These are phyloP conservation scores for Actinia equina DNA, from an alignment of 64 coral and sea anemone genomes.

Conservation along the genomic window DNA sequence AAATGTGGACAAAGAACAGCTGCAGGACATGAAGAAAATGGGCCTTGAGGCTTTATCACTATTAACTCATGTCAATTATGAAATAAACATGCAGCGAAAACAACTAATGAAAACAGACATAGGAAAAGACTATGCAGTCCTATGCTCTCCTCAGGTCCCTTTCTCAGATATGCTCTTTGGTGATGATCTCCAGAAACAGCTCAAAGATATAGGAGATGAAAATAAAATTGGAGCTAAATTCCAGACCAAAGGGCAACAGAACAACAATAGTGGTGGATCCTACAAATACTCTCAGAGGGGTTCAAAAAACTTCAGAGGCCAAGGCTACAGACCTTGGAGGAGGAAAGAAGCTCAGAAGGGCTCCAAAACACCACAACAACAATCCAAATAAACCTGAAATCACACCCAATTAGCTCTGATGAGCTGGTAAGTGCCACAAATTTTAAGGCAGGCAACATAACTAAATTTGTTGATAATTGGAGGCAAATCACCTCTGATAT, in stretches of 20 bases:
- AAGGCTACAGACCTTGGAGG: not conserved
- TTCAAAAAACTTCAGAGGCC: conserved; percentile 12
- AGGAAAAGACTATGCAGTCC: conserved; percentile 26
- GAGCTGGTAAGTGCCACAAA: conserved; percentile 20
- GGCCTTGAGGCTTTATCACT: conserved; percentile 43
- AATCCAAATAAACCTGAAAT: not conserved
- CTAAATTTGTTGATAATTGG: conserved; percentile 11
- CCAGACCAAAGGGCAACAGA: not conserved
- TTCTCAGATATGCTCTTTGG: conserved; percentile 36
- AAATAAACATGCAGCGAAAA: conserved; percentile 45
- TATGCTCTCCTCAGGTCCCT: conserved; percentile 19
- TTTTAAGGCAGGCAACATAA: conserved; percentile 33
- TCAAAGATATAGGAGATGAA: conserved; percentile 38
- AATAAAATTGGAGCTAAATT: conserved; percentile 45
- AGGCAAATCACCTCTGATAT: conserved; percentile 24
- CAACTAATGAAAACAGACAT: conserved; percentile 41
- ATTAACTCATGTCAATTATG: conserved; percentile 40
- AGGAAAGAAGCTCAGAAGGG: not conserved
- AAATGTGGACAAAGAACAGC: not conserved
- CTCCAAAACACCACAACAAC: not conserved
- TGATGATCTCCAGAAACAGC: too few relatives aligned
- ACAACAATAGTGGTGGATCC: not conserved
- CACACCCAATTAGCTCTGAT: too few relatives aligned
- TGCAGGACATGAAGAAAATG: conserved; percentile 12
- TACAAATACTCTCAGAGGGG: not conserved